These are phyloP conservation scores for Aix galericulata DNA, from an alignment of 2,113 vertebrate species.

Conservation along the genomic window DNA sequence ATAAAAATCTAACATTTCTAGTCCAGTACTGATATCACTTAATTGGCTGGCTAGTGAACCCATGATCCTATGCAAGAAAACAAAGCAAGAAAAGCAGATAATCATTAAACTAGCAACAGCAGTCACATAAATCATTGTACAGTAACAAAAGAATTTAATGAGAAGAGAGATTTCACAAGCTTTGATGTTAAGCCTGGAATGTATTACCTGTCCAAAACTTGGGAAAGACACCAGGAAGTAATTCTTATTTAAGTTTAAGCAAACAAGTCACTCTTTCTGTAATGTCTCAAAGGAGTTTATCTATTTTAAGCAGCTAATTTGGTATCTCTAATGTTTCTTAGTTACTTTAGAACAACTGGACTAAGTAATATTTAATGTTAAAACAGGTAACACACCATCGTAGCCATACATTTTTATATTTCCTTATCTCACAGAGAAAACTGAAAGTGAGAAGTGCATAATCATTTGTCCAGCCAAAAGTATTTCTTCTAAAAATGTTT, in stretches of 20 bases:
- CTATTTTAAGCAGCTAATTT: not conserved
- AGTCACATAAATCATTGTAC: not conserved
- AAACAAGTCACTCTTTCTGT: not conserved
- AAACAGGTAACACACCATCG: not conserved
- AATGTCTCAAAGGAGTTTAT: not conserved
- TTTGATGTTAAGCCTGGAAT: not conserved
- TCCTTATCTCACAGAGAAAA: not conserved
- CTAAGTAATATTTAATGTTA: not conserved
- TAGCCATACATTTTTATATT: not conserved
- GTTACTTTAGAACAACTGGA: not conserved
- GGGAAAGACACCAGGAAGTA: not conserved
- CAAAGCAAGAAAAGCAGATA: slow-evolving; percentile 48
- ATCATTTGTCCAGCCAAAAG: not conserved
- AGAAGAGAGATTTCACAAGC: not conserved
- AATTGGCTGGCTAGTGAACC: slow-evolving; percentile 66
- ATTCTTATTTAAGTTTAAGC: not conserved
- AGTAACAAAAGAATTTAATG: not conserved
- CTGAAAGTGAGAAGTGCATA: not conserved
- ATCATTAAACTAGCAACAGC: slow-evolving; percentile 55
- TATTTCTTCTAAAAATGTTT: not conserved
- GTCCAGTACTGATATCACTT: slow-evolving; percentile 58
- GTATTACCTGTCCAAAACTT: not conserved
- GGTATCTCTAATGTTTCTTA: not conserved
- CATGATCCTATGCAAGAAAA: slow-evolving; percentile 69
- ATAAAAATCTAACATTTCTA: slow-evolving; percentile 63